Evolutionary conservation across 2,113 vertebrate genomes (phyloP).

Genomic region (Leucopsar rothschildi): DNA sequence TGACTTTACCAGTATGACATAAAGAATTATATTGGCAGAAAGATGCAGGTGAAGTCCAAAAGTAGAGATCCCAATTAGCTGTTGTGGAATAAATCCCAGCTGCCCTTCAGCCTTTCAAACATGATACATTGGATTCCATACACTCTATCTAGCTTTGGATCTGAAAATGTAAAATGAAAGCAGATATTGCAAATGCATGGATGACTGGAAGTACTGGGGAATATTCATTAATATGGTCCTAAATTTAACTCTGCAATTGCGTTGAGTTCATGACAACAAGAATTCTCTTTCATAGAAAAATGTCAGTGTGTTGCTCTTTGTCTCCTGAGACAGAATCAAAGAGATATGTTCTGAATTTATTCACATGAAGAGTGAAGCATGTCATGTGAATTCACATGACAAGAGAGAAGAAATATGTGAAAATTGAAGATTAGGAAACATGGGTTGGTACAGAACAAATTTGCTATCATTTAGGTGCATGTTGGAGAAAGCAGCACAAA

Average conservation of each 20-base stretch:
- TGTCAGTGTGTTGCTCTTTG: neutral
- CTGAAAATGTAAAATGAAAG: neutral
- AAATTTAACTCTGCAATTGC: neutral
- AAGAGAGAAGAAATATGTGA: neutral
- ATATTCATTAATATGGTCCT: neutral
- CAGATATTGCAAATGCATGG: neutral
- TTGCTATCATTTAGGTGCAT: neutral
- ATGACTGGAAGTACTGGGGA: neutral
- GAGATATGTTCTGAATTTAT: neutral
- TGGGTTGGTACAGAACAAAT: neutral
- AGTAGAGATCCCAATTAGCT: conserved; percentile 34
- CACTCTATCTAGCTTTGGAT: neutral
- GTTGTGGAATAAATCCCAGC: conserved; percentile 8
- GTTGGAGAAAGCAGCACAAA: neutral
- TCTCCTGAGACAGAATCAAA: neutral
- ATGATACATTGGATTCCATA: conserved; percentile 6
- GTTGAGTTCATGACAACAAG: neutral
- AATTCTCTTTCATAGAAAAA: neutral
- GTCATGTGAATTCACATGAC: neutral
- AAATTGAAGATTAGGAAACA: neutral
- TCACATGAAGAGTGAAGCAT: neutral
- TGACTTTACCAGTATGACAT: neutral
- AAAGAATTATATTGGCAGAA: conserved; percentile 15
- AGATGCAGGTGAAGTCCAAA: neutral
- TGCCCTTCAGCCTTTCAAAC: conserved; percentile 19